phyloP scores from a whole-genome alignment of 2,888 invertebrate species.

The Polyommatus icarus region DNA sequence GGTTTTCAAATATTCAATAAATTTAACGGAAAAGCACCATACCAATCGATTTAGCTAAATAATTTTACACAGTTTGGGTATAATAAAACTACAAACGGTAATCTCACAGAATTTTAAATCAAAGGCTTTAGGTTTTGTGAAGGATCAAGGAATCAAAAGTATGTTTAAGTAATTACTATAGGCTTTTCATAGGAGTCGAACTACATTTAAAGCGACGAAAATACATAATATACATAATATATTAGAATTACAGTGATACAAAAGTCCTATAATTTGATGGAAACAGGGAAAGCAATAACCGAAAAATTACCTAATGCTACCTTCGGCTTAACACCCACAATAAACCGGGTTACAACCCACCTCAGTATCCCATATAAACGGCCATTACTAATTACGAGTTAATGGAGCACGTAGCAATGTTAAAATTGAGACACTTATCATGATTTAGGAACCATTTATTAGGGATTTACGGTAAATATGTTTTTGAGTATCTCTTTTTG shows the following conservation, averaged over 20 bases:
- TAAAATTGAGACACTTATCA: constrained; percentile 23
- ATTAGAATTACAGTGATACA: not conserved
- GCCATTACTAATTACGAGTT: constrained; percentile 25
- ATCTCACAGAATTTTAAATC: too few species aligned
- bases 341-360: constrained; percentile 21
- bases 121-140: too few species aligned
- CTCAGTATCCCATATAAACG: constrained; percentile 15
- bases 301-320: constrained; percentile 8
- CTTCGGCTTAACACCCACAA: constrained; percentile 1
- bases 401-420: constrained; percentile 23
- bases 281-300: constrained; percentile 14
- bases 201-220: too few species aligned
- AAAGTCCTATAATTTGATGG: not conserved
- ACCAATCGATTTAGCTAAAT: too few species aligned
- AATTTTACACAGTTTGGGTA: too few species aligned
- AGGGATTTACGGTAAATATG: not conserved
- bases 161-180: too few species aligned
- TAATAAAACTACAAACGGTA: too few species aligned
- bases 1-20: too few species aligned
- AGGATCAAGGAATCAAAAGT: too few species aligned
- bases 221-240: too few species aligned
- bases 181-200: too few species aligned
- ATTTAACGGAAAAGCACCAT: too few species aligned
- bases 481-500: not conserved
- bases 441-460: not conserved